Base-by-base conservation (phyloP, 2,113 vertebrate genomes). In the Nestor notabilis region DNA sequence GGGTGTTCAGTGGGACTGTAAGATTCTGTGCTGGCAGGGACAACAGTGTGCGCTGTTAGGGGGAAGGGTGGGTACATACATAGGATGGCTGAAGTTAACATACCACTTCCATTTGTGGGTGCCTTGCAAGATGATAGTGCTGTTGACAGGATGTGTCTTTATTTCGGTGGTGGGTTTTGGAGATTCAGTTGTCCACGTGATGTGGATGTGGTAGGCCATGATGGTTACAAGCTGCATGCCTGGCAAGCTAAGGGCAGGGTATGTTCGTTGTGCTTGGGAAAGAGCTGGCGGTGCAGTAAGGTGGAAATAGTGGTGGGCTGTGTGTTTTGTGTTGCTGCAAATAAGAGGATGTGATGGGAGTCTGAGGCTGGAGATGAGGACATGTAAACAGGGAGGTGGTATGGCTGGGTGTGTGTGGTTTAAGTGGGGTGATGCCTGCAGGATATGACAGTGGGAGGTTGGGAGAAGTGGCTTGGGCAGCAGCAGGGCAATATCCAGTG, bases 141-240 rank as follows among this genome's bases (percentile, higher is more conserved):
- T 94, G 85, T 72, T 93, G 76, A 86, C 95, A 96, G 95, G 92
- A 94, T 70, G 52, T 74, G 63, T 90, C 71, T 94, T 84, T 93
- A 63, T 84, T 84, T 90, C 0, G 0, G 61, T 1, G 13, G n/a
- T 75, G 76, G 37, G 23, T 83, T 82, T 90, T 91, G 90, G 69
- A 94, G 90, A 72, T 90, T 83, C 63, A 6, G 79, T 88, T 88
- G 63, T 71, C 53, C 88, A 53, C 12, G 55, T 94, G 92, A 85
- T 83, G 89, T 82, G 86, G 87, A 91, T 89, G 92, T 90, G 88
- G 95, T 94, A 93, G 81, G 65, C 83, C 56, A 10, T 89, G 83
- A 60, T 89, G 72, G 43, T 89, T 87, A 15, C 37, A 52, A 86
- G 47, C 28, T 46, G 11, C 11, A 1, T 39, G 53, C 55, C 69